A percentile compares a stretch with the other conserved stretches of the same genome.
These are phyloP conservation scores for Ryuthela nishihirai DNA, from an alignment of 2,888 invertebrate species.

Conservation along the genomic window DNA sequence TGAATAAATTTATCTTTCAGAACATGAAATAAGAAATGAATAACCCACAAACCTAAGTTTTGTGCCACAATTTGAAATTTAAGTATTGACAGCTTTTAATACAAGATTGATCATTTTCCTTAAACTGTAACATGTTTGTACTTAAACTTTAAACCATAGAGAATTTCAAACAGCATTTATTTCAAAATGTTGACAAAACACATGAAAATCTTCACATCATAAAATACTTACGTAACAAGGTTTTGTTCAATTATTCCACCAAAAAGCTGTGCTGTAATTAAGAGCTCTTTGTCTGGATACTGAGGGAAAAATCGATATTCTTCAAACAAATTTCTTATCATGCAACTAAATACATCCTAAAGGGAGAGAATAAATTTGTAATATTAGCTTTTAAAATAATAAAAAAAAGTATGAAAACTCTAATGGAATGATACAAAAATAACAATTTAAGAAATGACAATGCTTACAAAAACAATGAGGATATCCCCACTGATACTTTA, in stretches of 20 bases:
- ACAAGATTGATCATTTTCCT: too few species aligned
- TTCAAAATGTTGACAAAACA: too few species aligned
- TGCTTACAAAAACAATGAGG: too few species aligned
- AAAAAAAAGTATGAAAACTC: not conserved
- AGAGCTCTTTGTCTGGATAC: constrained; percentile 95
- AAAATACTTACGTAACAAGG: constrained; percentile 65
- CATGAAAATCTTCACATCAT: not conserved
- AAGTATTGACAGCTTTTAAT: too few species aligned
- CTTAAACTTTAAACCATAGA: too few species aligned
- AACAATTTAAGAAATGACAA: not conserved
- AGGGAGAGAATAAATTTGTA: not conserved
- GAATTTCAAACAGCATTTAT: too few species aligned
- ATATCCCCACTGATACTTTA: too few species aligned
- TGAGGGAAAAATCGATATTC: constrained; percentile 98
- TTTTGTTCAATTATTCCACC: constrained; percentile 97
- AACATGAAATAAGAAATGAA: too few species aligned
- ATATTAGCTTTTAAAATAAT: not conserved
- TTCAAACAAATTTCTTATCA: constrained; percentile 95
- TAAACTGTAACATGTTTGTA: too few species aligned
- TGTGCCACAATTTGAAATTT: too few species aligned
- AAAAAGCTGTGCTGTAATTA: constrained; percentile 95
- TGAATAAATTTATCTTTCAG: too few species aligned
- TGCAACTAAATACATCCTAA: constrained; percentile 79
- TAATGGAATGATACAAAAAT: not conserved
- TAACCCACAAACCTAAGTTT: too few species aligned